A percentile compares a stretch with the other conserved stretches of the same genome.
Evolutionary conservation across 1,140 invertebrate genomes (phyloP).

Genomic region (Megalonaias nervosa): DNA sequence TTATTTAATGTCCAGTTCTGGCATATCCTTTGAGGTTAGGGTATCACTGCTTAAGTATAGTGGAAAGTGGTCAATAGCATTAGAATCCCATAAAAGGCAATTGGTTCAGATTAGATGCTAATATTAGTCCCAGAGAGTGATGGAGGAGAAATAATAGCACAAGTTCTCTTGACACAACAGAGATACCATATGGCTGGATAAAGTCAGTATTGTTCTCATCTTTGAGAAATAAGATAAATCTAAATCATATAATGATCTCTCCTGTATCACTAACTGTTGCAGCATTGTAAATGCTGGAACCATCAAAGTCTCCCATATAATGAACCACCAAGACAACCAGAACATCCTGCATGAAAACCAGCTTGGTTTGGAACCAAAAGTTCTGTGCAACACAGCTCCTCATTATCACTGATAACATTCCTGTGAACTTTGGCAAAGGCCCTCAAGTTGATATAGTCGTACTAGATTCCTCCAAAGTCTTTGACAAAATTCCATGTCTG

Average conservation of each 20-base stretch:
- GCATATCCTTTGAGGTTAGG: too few relatives aligned
- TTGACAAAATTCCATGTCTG: slow-evolving; percentile 33
- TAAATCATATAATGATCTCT: slow-evolving; percentile 15
- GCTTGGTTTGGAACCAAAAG: slow-evolving; percentile 27
- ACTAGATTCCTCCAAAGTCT: slow-evolving; percentile 40
- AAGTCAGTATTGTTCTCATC: slow-evolving; percentile 3
- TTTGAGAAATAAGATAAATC: slow-evolving; percentile 12
- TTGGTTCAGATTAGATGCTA: slow-evolving; percentile 8
- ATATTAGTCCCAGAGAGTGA: not conserved
- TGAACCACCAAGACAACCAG: slow-evolving; percentile 23
- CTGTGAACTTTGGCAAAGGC: slow-evolving; percentile 10
- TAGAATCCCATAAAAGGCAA: not conserved
- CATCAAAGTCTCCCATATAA: slow-evolving; percentile 20
- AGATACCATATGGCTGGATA: slow-evolving; percentile 11
- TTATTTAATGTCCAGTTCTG: too few relatives aligned
- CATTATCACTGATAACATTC: slow-evolving; percentile 15
- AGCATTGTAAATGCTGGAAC: slow-evolving; percentile 14
- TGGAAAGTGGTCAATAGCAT: too few relatives aligned
- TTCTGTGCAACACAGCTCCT: slow-evolving; percentile 40
- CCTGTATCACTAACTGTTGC: slow-evolving; percentile 12
- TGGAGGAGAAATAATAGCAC: not conserved
- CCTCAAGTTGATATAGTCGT: slow-evolving; percentile 22
- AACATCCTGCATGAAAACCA: slow-evolving; percentile 33
- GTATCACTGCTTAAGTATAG: too few relatives aligned
- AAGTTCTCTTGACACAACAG: not conserved